Evolutionary conservation across 2,797 vertebrate species (phyloP), one percentile per base, ranked within the genome.

Genomic region (Acestrorhynchus altus): DNA sequence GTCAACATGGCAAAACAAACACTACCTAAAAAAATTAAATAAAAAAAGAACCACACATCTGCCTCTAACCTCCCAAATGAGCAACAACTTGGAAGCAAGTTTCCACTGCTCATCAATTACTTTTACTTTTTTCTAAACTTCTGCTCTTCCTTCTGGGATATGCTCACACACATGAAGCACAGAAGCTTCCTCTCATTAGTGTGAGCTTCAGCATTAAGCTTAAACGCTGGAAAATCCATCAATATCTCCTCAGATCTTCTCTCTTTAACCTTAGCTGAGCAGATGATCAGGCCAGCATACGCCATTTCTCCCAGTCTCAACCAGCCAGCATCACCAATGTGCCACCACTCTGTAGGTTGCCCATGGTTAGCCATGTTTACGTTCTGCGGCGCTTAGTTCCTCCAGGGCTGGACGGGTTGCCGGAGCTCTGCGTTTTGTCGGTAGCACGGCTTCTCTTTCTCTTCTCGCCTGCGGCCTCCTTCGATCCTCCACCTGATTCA

Each of bases 331-430:
- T 49, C 67, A 73, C 61, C 52, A n/a, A 74, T 56, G 64, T 20
- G 44, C 72, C 63, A 67, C 64, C 73, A 46, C 24, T 77, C 49
- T 68, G 46, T 22, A 63, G 56, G 66, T 40, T 15, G 12, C 16
- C 59, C 44, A 15, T 47, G 20, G 24, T 31, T 42, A 12, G 40
- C 61, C 20, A 1, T 6, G 9, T 71, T 85, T 93, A 95, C 0
- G 94, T 95, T 26, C 94, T 89, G 78, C 95, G 93, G 22, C 95
- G 91, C 80, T 96, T 96, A 78, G 92, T 93, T 1, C 95, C 94
- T 0, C 95, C 95, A 1, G 95, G 95, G 60, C 95, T 96, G 81
- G 95, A 95, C 15, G 95, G 95, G 73, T 95, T 95, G 89, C 94
- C 95, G 18, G 94, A 91, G 0, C 90, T 95, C 68, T 95, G 87